These are phyloP conservation scores for Orius insidiosus DNA, from an alignment of 1,140 invertebrate species.

Conservation along the genomic window DNA sequence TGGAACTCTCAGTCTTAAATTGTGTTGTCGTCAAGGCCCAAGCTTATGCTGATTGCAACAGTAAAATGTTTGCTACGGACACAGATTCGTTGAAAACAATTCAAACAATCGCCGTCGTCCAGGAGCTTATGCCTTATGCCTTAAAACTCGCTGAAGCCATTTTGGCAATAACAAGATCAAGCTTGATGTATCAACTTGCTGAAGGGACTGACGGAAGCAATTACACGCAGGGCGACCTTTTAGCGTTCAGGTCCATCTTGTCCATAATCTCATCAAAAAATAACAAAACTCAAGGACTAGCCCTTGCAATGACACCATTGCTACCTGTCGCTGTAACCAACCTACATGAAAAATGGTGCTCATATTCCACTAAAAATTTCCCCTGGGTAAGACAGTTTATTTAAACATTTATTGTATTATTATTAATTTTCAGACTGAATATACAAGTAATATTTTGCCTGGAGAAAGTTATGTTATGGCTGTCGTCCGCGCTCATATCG, in stretches of 20 bases:
- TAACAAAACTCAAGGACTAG: constrained; percentile 30
- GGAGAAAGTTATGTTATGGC: constrained; percentile 60
- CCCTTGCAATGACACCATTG: constrained; percentile 34
- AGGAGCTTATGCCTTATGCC: constrained; percentile 42
- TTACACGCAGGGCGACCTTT: constrained; percentile 31
- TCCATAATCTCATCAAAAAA: constrained; percentile 38
- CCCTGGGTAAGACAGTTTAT: constrained; percentile 26
- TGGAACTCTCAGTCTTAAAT: constrained; percentile 45
- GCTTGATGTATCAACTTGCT: constrained; percentile 32
- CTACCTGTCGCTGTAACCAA: constrained; percentile 37
- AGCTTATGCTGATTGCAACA: constrained; percentile 38
- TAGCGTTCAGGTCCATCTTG: constrained; percentile 36
- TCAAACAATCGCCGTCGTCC: constrained; percentile 23
- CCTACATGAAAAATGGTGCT: constrained; percentile 47
- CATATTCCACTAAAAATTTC: constrained; percentile 31
- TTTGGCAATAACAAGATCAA: constrained; percentile 30
- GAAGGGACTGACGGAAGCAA: constrained; percentile 29
- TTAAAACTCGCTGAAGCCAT: constrained; percentile 40
- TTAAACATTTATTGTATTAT: constrained; percentile 6
- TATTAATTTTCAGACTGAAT: constrained; percentile 41
- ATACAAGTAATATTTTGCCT: constrained; percentile 61
- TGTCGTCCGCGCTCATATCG: constrained; percentile 25
- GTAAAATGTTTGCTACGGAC: constrained; percentile 22
- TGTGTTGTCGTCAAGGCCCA: constrained; percentile 50
- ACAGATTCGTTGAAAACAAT: constrained; percentile 20